Percentiles rank a stretch among this genome's conserved stretches.
These are phyloP conservation scores for Mallotus villosus DNA, from an alignment of 2,797 vertebrate genomes.

Conservation along the genomic window DNA sequence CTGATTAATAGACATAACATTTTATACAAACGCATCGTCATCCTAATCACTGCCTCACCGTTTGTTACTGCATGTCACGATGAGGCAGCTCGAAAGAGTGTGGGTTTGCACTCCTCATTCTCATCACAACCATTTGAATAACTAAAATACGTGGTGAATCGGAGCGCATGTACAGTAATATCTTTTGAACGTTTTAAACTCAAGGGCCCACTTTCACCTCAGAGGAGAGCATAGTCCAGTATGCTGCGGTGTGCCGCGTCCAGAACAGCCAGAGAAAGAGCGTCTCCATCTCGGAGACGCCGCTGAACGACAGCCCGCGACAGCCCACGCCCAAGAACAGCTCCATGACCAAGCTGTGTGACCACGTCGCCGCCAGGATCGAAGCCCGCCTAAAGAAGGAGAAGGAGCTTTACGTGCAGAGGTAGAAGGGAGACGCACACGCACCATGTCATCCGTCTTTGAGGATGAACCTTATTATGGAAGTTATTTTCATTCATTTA, in stretches of 20 bases:
- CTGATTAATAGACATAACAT: no score
- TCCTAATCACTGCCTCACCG: no score
- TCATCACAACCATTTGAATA: no score
- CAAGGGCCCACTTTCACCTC: neutral
- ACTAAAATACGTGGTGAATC: no score
- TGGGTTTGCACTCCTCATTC: no score
- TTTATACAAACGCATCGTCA: no score
- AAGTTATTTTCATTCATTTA: neutral
- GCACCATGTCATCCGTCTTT: neutral
- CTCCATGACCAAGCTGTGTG: constrained; percentile 74
- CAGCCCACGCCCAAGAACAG: constrained; percentile 56
- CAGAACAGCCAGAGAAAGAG: constrained; percentile 74
- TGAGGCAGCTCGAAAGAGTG: no score
- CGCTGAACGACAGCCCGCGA: constrained; percentile 61
- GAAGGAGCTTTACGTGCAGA: constrained; percentile 49
- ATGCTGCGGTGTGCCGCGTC: constrained; percentile 56
- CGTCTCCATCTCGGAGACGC: constrained; percentile 72
- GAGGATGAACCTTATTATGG: neutral
- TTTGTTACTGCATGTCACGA: no score
- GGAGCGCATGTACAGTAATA: no score
- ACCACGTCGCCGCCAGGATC: constrained; percentile 69
- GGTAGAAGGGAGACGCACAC: constrained; percentile 37
- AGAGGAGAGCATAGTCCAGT: constrained; percentile 70
- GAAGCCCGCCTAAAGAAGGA: constrained; percentile 65
- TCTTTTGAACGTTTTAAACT: no score